Base-by-base conservation (phyloP, 1,140 invertebrate genomes). In the Nylanderia fulva region DNA sequence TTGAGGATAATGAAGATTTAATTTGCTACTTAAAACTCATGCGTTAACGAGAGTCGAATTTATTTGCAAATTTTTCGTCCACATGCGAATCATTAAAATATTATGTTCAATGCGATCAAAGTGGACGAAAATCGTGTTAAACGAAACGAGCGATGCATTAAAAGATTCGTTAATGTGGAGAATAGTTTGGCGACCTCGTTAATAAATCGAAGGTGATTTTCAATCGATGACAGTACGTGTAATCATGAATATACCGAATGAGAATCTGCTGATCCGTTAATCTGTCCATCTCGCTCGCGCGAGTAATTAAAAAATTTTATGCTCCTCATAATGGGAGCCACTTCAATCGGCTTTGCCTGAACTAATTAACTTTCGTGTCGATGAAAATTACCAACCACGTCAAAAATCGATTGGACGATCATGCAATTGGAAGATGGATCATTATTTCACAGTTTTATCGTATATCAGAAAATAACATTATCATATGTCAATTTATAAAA, bases 291-390 rank as follows among this genome's bases (percentile, higher is more conserved):
- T 33, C 48, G 48, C 27, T 54, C 29, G 13, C 4, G 69, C 18
- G 11, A 21, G 36, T 71, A 71, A 71, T 82, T 29, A 58, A 82
- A 82, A 36, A 82, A 71, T 72, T 82, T 58, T 58, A 27, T n/a
- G 24, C 42, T n/a, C n/a, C n/a, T n/a, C 8, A 24, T 63, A 52
- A 79, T n/a, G 13, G 1, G n/a, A 52, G 3, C 29, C 42, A 33
- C 8, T 82, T 71, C 42, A 71, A 71, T n/a, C 29, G 66, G 24
- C 24, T 80, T 7, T 21, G 33, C 45, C 21, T 71, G 15, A 82
- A 71, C 11, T 71, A 71, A 71, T 82, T 71, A 82, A 71, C 52
- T 71, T 82, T 71, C 13, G 48, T 52, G 33, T 69, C 54, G 36
- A 56, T 82, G 54, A 21, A 82, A 82, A 82, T 82, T 82, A 82